Base-by-base conservation (phyloP, 1,140 invertebrate species). In the Melanaphis sacchari region DNA sequence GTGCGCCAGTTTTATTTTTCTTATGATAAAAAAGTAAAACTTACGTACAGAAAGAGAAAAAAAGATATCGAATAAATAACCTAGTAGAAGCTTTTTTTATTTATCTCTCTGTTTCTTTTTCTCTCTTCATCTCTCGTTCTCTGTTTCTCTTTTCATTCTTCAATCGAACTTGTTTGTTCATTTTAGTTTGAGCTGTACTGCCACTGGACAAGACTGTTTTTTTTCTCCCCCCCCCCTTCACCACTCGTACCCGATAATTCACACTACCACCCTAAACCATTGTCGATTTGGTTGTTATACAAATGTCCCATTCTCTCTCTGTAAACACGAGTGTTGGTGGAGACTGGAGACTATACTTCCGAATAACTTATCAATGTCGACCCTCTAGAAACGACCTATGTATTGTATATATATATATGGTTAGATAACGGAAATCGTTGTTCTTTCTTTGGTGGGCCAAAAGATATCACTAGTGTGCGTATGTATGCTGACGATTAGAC, bases 321-420 rank as follows among this genome's bases (percentile, higher is more conserved):
- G 1, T 8, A 36, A 43, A 41, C 9, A 40, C 40, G 41, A 41
- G 41, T 41, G 40, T 85, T 15, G 40, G 24, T 31, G 24, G 22
- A 15, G 0, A 21, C 26, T 76, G 85, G 22, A 15, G 0, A 21
- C 26, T 76, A 41, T 38, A 18, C n/a, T 49, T 36, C n/a, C 46
- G 38, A 90, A 59, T 90, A 90, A 90, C 88, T 90, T 90, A 59
- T 59, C 88, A 90, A 59, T 36, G 88, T 90, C 88, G 24, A 59
- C 46, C 88, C 8, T 24, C 36, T 38, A 31, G 52, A 59, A 40
- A 59, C 38, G 36, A 59, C 41, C 31, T 22, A 24, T 87, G n/a
- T 36, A 46, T 38, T 87, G 8, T 46, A 36, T 38, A 87, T 41
- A 85, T 85, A 85, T 85, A 22, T 85, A 43, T 85, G 15, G 24